phyloP scores from a whole-genome alignment of 2,113 vertebrate genomes.

The Galbula dea region DNA sequence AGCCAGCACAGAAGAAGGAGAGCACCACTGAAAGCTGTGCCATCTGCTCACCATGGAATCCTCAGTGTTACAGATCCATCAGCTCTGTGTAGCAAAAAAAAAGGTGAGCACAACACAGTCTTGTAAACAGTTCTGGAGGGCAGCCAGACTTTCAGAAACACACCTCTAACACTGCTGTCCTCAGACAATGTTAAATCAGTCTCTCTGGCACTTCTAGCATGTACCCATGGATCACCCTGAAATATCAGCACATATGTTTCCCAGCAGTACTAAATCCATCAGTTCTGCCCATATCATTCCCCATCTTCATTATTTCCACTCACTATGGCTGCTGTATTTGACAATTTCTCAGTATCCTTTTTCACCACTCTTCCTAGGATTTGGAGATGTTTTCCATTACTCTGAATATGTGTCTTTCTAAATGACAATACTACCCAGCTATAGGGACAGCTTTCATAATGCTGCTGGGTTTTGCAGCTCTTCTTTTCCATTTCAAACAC shows the following conservation, averaged over 20 bases:
- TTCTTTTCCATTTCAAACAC: neutral
- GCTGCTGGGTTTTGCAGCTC: neutral
- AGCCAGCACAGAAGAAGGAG: neutral
- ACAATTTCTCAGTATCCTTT: neutral
- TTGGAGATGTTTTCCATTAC: neutral
- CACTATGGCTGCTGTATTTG: neutral
- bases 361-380: neutral
- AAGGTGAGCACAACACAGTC: neutral
- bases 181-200: neutral
- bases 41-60: neutral
- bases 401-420: neutral
- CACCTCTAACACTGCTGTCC: neutral
- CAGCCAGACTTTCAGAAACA: neutral
- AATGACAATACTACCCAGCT: neutral
- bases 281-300: neutral
- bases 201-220: neutral
- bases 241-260: conserved; percentile 4
- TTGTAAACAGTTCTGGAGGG: neutral
- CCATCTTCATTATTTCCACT: neutral
- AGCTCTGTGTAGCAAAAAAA: neutral
- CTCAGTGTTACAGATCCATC: neutral
- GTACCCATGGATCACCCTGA: neutral
- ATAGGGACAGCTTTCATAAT: neutral
- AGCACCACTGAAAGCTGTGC: neutral
- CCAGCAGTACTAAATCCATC: conserved; percentile 37